Evolutionary conservation across 2,888 invertebrate species (phyloP).

Genomic region (Salticus scenicus): DNA sequence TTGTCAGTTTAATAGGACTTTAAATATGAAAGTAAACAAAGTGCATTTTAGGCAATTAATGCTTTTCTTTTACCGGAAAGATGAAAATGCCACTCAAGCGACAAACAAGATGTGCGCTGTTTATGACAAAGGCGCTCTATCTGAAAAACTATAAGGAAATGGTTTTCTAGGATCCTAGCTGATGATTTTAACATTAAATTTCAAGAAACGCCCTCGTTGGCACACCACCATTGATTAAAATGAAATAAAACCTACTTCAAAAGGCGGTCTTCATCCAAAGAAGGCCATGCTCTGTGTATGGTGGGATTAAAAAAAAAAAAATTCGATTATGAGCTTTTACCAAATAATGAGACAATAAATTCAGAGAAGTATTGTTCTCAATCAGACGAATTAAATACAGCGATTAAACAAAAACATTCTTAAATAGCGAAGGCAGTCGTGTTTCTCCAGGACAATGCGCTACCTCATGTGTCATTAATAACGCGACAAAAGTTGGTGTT

Average conservation of each 20-base stretch:
- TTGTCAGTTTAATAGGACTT: no score
- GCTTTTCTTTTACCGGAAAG: no score
- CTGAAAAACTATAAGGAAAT: background rate
- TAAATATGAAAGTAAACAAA: no score
- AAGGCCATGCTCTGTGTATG: no score
- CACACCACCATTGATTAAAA: slow-evolving; percentile 17
- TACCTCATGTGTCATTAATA: slow-evolving; percentile 29
- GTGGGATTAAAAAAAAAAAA: no score
- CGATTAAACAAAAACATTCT: slow-evolving; percentile 8
- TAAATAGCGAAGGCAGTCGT: slow-evolving; percentile 22
- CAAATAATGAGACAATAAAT: slow-evolving; percentile 33
- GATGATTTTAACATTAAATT: slow-evolving; percentile 7
- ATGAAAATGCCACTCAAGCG: slow-evolving; percentile 14
- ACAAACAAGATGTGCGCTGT: no score
- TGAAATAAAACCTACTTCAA: no score
- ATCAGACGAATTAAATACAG: slow-evolving; percentile 31
- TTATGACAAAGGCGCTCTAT: background rate
- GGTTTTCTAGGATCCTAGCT: slow-evolving; percentile 17
- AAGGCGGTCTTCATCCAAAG: slow-evolving; percentile 39
- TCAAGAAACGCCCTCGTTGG: background rate
- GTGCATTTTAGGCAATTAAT: background rate
- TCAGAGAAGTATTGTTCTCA: slow-evolving; percentile 17
- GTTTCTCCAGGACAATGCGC: background rate
- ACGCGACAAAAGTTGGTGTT: slow-evolving; percentile 22
- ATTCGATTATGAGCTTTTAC: no score